Conservation (phyloP, 1,140 invertebrate species). For the Aphelenchoides besseyi region DNA sequence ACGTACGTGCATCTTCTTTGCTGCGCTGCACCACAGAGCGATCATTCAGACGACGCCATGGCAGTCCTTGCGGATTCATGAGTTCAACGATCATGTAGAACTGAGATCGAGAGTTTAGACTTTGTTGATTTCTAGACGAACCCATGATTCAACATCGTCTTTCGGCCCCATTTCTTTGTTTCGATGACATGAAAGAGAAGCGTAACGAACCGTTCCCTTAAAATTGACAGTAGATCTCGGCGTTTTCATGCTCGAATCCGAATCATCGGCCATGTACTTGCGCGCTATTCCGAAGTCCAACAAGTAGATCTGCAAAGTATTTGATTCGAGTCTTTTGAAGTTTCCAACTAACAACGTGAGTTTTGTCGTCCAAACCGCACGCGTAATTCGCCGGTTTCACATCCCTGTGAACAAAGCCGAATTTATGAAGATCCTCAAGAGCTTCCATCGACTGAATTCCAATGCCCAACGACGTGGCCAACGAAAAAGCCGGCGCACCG, state of each 20-base stretch:
- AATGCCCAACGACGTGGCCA: conserved; percentile 34
- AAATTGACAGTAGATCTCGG: conserved; percentile 30
- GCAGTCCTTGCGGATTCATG: conserved; percentile 26
- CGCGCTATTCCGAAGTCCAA: conserved; percentile 48
- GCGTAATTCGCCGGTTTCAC: conserved; percentile 36
- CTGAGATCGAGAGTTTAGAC: conserved; percentile 37
- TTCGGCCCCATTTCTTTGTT: conserved; percentile 38
- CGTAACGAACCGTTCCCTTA: conserved; percentile 44
- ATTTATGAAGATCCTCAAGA: conserved; percentile 47
- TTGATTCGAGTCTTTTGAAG: background rate
- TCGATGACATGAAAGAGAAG: conserved; percentile 36
- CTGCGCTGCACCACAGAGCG: conserved; percentile 22
- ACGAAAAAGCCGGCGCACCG: conserved; percentile 32
- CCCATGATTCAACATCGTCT: conserved; percentile 44
- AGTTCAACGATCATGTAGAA: conserved; percentile 47
- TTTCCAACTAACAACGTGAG: background rate
- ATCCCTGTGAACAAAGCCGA: conserved; percentile 41
- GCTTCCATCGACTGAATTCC: conserved; percentile 42
- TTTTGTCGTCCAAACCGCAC: conserved; percentile 12
- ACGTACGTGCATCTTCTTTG: conserved; percentile 24
- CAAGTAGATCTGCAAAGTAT: conserved; percentile 36
- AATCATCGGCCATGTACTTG: conserved; percentile 31
- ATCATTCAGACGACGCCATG: conserved; percentile 31
- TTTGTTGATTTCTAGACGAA: conserved; percentile 30
- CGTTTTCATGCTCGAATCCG: conserved; percentile 37